Conservation (phyloP, 2,797 vertebrate species). For the Takifugu ocellatus region DNA sequence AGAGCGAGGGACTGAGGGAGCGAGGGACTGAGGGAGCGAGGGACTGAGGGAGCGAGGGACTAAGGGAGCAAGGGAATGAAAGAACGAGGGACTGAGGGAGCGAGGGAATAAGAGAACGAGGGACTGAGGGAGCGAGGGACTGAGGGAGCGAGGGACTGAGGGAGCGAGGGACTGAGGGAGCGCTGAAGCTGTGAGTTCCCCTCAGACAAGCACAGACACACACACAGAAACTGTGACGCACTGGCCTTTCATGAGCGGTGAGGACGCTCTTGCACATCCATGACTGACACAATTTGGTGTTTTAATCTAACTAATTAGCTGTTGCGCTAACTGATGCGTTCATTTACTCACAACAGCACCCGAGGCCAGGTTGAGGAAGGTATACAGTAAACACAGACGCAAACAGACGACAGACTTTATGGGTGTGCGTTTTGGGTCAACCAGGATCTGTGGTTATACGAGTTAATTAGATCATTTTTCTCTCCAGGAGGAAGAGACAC, state of each 20-base stretch:
- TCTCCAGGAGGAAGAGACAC: slow-evolving; percentile 6
- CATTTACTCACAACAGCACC: slow-evolving; percentile 19
- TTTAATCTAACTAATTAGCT: slow-evolving; percentile 12
- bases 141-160: slow-evolving; percentile 7
- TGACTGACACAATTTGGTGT: neutral
- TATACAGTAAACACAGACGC: slow-evolving; percentile 1
- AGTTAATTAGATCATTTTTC: slow-evolving; percentile 42
- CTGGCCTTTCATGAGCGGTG: neutral
- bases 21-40: too few species aligned
- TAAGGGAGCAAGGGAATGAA: too few species aligned
- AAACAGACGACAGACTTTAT: slow-evolving; percentile 1
- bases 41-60: too few species aligned
- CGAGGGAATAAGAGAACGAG: slow-evolving; percentile 9
- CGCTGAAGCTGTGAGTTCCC: slow-evolving; percentile 36
- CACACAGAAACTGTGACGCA: slow-evolving; percentile 71
- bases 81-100: too few species aligned
- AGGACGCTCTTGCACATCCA: slow-evolving; percentile 21
- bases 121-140: slow-evolving; percentile 1
- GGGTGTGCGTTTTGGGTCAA: slow-evolving; percentile 8
- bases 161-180: slow-evolving; percentile 9
- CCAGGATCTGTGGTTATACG: slow-evolving; percentile 21
- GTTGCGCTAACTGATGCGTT: neutral
- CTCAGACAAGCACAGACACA: slow-evolving; percentile 70
- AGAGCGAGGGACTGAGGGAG: too few species aligned
- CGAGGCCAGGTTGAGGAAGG: slow-evolving; percentile 5